Base-by-base conservation (phyloP, 2,113 vertebrate species). In the Laticauda colubrina region DNA sequence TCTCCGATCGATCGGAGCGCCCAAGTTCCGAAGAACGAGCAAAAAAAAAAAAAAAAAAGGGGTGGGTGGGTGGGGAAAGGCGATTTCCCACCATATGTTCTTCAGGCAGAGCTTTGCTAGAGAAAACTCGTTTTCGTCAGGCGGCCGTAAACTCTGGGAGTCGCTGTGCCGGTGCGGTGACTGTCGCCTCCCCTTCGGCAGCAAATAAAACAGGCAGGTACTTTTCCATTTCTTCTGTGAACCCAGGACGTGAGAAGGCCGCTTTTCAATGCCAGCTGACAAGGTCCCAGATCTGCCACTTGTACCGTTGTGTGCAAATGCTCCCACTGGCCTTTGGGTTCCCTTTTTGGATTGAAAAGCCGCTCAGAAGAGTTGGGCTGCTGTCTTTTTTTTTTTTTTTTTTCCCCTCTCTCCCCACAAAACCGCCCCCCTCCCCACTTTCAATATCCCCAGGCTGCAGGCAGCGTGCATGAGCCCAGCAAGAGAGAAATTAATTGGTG, bases 401-500 rank as follows among this genome's bases (percentile, higher is more conserved):
- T n/a, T n/a, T n/a, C n/a, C 4, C 1, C 45, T 3, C 48, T 9
- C 48, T 51, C 48, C 8, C 48, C 48, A 51, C 7, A 39, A 55
- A n/a, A n/a, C n/a, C n/a, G n/a, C n/a, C 12, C 43, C 26, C n/a
- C 5, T 2, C n/a, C 1, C 0, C 75, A 3, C 51, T 1, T 39
- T 7, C 51, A 2, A 4, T 54, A 39, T 55, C 86, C 54, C 12
- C 69, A 3, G 88, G 87, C 39, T 34, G 6, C 20, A 21, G 87
- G 69, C 29, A 15, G 29, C 10, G 43, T 29, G 43, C 8, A 21
- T 26, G 90, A 15, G 53, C 7, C 12, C 9, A 39, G 43, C 90
- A 21, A 21, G 43, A 34, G 4, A 90, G 18, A 39, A 21, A 26
- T 5, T 3, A 21, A 3, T 57, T 34, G 53, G 18, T 2, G 10